phyloP scores from a whole-genome alignment of 2,888 invertebrate genomes.

The Acrobasis consociella region DNA sequence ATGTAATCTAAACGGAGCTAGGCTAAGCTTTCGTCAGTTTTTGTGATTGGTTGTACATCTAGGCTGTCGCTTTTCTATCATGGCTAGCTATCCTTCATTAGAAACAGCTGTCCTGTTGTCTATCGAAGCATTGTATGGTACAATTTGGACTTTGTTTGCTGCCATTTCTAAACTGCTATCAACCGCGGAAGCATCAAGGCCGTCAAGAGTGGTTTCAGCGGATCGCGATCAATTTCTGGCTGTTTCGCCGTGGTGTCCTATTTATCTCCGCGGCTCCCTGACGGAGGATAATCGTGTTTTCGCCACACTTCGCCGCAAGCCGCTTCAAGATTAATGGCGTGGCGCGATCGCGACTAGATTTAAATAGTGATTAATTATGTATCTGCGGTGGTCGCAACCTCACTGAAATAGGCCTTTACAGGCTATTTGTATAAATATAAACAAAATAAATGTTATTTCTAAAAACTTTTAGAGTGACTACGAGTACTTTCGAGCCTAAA shows the following conservation, averaged over 20 bases:
- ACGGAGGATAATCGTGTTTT: slow-evolving; percentile 19
- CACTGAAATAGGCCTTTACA: neutral
- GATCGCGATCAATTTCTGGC: neutral
- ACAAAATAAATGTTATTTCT: too few species aligned
- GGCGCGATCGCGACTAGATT: slow-evolving; percentile 12
- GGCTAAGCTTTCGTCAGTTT: too few species aligned
- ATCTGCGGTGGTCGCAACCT: slow-evolving; percentile 8
- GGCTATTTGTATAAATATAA: neutral
- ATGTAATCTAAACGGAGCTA: too few species aligned
- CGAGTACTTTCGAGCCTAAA: too few species aligned
- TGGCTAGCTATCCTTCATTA: too few species aligned
- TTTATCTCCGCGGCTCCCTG: slow-evolving; percentile 12
- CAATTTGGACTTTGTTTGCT: too few species aligned
- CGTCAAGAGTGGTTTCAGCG: neutral
- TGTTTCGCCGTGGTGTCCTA: slow-evolving; percentile 1
- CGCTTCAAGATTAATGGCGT: slow-evolving; percentile 18
- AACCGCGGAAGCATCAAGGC: neutral
- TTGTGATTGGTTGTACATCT: too few species aligned
- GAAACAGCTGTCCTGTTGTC: too few species aligned
- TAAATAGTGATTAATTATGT: slow-evolving; percentile 23
- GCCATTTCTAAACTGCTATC: neutral
- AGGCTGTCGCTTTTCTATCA: too few species aligned
- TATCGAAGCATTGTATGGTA: too few species aligned
- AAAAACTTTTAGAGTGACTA: neutral
- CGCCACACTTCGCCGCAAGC: slow-evolving; percentile 19